Conservation (phyloP, 2,888 invertebrate species). For the Pseudococcus viburni region DNA sequence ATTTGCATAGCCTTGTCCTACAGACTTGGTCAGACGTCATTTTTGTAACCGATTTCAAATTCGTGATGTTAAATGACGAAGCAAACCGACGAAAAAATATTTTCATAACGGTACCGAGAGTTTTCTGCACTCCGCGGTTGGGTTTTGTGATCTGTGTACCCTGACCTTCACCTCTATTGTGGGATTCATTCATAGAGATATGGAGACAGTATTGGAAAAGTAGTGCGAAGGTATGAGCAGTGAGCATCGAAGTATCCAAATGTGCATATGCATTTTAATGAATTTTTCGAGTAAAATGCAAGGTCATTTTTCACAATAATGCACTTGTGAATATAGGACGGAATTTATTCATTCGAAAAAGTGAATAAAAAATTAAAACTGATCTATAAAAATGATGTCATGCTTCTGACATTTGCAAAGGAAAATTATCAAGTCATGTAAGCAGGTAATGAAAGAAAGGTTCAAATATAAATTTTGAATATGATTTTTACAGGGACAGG, state of each 20-base stretch:
- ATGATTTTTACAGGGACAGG: too few relatives aligned
- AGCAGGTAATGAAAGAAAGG: too few relatives aligned
- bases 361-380: too few relatives aligned
- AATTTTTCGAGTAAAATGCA: background rate
- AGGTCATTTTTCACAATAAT: background rate
- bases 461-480: too few relatives aligned
- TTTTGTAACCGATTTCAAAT: constrained; percentile 11
- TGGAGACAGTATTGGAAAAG: background rate
- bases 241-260: background rate
- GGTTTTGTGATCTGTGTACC: background rate
- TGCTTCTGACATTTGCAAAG: too few relatives aligned
- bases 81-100: constrained; percentile 27
- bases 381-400: too few relatives aligned
- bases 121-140: background rate
- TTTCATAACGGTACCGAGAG: background rate
- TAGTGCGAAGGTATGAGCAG: background rate
- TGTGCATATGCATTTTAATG: background rate
- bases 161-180: constrained; percentile 24
- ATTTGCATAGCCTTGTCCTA: constrained; percentile 39
- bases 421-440: too few relatives aligned
- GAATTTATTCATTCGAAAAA: too few relatives aligned
- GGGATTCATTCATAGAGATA: background rate
- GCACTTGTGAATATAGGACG: too few relatives aligned
- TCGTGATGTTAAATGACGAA: constrained; percentile 16
- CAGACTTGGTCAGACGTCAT: constrained; percentile 8